Evolutionary conservation across 2,113 vertebrate species (phyloP), one percentile per base, ranked within the genome.

Genomic region (Spilogale gracilis): DNA sequence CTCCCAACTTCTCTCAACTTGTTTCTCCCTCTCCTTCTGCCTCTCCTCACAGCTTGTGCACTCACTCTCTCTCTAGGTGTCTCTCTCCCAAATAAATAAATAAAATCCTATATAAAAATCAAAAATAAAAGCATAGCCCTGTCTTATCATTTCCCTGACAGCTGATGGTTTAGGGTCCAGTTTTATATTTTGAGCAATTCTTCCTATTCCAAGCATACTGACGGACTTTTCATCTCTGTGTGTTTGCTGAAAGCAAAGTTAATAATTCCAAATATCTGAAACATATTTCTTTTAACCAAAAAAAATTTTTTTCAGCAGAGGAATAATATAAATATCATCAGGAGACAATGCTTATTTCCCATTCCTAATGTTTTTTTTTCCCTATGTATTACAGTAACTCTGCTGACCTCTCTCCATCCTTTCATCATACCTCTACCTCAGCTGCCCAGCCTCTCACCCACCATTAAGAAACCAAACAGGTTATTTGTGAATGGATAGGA

Each of bases 141-240:
- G 69, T 84, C 21, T 6, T 67, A 52, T 88, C 9, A 25, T 71
- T 74, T 60, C 50, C 52, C 7, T 58, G 58, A 60, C 50, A 67
- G 18, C 43, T 65, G 16, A 60, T 52, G 16, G 18, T 27, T 58
- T 96, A 73, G 38, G 21, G 23, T 18, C 30, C 9, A 23, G 38
- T 65, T 67, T 82, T 87, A 67, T 82, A 69, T 83, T 86, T 83
- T 78, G 30, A 78, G 16, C 38, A 96, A 27, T 87, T 81, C 48
- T 76, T 91, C 81, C 48, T 76, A 82, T 61, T 60, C 18, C 50
- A 82, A 23, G 56, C 11, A 38, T 9, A 5, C 6, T 30, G 18
- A 69, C 38, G 81, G 30, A 67, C 18, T 78, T 87, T 90, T 76
- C 32, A 32, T 74, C 32, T 52, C 50, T 30, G 7, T 71, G 32